Evolutionary conservation across 2,888 invertebrate species (phyloP).

Genomic region (Pristionchus exspectatus): DNA sequence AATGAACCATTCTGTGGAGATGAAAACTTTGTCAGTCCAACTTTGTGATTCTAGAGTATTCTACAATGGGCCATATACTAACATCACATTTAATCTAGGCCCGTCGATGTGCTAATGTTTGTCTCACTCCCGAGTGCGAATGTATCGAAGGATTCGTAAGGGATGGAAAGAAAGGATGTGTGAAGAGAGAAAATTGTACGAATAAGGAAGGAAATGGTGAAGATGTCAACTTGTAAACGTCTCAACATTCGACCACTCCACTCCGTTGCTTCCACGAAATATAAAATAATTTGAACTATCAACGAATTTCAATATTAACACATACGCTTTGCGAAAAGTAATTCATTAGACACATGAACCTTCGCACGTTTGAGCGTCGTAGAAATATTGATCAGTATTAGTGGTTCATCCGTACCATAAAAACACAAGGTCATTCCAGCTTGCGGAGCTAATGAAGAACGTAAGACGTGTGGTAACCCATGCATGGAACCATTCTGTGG

Average conservation of each 20-base stretch:
- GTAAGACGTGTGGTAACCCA: background rate
- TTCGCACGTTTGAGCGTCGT: no score
- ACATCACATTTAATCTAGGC: background rate
- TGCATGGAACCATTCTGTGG: conserved; percentile 48
- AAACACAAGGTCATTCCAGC: background rate
- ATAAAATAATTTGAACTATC: no score
- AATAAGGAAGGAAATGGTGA: background rate
- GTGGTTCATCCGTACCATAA: no score
- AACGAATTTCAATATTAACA: no score
- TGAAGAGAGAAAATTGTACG: conserved; percentile 22
- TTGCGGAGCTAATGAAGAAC: conserved; percentile 19
- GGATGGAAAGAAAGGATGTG: conserved; percentile 17
- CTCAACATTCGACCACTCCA: no score
- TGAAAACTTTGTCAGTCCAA: conserved; percentile 7
- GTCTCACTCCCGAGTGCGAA: conserved; percentile 26
- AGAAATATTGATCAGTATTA: no score
- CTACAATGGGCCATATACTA: background rate
- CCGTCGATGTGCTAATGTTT: conserved; percentile 32
- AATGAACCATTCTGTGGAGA: conserved; percentile 42
- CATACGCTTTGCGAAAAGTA: no score
- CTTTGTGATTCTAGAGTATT: background rate
- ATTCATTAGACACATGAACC: no score
- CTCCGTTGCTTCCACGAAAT: no score
- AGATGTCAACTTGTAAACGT: background rate
- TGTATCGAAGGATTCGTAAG: conserved; percentile 34